phyloP scores from a whole-genome alignment of 2,797 vertebrate genomes.

The Acrossocheilus wenchowensis region DNA sequence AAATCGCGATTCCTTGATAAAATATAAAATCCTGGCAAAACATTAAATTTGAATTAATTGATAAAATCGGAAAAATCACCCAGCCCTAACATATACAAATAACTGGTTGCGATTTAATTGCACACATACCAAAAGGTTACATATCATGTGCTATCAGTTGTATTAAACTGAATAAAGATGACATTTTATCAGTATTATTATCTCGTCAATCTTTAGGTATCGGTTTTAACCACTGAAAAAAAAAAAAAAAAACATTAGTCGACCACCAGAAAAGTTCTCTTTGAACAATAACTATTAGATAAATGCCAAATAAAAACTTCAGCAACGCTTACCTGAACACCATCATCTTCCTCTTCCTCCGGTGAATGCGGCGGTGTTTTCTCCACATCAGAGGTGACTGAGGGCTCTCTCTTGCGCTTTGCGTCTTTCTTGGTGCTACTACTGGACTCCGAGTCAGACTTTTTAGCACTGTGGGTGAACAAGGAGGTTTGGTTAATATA shows the following conservation, averaged over 20 bases:
- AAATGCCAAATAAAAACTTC: not conserved
- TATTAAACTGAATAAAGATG: not conserved
- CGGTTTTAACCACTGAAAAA: not conserved
- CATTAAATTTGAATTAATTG: too few species aligned
- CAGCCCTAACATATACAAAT: not conserved
- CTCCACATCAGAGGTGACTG: conserved; percentile 89
- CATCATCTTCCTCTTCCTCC: conserved; percentile 91
- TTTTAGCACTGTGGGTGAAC: conserved; percentile 79
- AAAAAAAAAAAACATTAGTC: not conserved
- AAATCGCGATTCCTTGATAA: too few species aligned
- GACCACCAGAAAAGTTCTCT: not conserved
- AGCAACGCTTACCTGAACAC: conserved; percentile 86
- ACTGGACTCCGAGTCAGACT: conserved; percentile 85
- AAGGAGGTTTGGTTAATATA: conserved; percentile 16
- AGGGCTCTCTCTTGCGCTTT: conserved; percentile 92
- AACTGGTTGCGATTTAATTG: not conserved
- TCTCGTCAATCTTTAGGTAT: not conserved
- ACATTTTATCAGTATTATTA: not conserved
- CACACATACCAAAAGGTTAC: too few species aligned
- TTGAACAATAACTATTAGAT: not conserved
- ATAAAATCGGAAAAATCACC: too few species aligned
- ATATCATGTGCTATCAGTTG: not conserved
- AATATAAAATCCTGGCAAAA: too few species aligned
- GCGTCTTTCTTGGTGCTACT: conserved; percentile 89
- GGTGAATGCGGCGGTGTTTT: conserved; percentile 89